Conservation (phyloP, 2,113 vertebrate genomes). For the Progne subis region DNA sequence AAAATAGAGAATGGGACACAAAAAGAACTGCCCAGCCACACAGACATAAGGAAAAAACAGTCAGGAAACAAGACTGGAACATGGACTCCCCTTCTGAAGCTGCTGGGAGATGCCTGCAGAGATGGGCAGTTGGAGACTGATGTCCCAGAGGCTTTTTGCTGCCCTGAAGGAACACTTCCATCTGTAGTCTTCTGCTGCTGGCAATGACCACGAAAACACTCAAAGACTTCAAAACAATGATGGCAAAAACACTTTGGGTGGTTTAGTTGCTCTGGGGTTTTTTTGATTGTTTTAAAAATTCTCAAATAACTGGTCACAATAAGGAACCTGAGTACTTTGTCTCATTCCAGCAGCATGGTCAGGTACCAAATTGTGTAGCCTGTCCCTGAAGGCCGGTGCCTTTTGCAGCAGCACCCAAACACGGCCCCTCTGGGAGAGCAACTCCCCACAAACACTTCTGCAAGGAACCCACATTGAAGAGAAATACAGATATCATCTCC, state of each 20-base stretch:
- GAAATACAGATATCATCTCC: rapidly evolving
- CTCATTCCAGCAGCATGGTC: not conserved
- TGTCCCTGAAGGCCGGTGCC: not conserved
- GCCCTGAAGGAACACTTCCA: not conserved
- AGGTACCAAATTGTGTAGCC: not conserved
- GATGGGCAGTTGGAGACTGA: rapidly evolving
- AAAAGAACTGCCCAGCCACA: not conserved
- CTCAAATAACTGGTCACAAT: not conserved
- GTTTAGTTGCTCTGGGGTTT: not conserved
- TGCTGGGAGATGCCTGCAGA: not conserved
- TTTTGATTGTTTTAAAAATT: not conserved
- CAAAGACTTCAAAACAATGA: not conserved
- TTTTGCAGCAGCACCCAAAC: not conserved
- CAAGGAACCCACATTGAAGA: rapidly evolving
- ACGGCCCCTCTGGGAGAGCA: not conserved
- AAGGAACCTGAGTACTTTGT: not conserved
- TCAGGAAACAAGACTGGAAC: not conserved
- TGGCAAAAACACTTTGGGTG: not conserved
- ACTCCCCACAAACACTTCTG: not conserved
- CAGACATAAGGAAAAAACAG: not conserved
- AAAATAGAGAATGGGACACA: not conserved
- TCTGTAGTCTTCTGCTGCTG: not conserved
- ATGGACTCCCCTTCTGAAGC: not conserved
- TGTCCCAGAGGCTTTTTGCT: not conserved
- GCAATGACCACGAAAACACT: not conserved